Conservation (phyloP, 2,113 vertebrate species). For the Scolopax mira region DNA sequence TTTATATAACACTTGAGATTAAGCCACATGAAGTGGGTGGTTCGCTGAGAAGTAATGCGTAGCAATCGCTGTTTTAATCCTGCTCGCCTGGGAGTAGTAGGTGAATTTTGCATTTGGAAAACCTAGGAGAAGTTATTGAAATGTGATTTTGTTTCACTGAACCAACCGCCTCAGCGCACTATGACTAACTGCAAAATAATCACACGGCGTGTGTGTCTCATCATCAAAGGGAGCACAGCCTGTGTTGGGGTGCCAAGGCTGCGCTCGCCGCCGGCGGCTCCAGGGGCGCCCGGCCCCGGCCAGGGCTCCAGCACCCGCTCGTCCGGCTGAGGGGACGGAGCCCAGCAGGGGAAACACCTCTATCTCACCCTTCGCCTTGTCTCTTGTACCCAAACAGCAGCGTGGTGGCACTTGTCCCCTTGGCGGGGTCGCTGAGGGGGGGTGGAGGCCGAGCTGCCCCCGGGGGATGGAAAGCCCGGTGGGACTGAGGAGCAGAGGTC, state of each 20-base stretch:
- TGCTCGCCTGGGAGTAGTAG: background rate
- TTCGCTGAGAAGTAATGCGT: background rate
- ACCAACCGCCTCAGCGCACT: background rate
- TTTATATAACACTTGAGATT: background rate
- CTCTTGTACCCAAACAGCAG: accelerated
- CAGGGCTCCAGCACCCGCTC: background rate
- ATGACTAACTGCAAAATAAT: background rate
- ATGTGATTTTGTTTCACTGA: background rate
- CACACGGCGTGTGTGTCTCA: background rate
- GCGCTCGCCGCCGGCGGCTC: background rate
- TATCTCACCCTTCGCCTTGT: accelerated
- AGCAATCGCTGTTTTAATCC: background rate
- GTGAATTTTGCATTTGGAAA: background rate
- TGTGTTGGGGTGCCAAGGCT: background rate
- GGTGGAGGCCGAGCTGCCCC: background rate
- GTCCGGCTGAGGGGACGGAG: accelerated
- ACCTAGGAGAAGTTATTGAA: background rate
- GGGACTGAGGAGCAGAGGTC: background rate
- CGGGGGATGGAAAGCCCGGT: accelerated
- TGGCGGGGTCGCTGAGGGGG: accelerated
- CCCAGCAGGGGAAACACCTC: accelerated
- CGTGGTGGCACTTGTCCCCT: background rate
- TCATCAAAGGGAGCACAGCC: background rate
- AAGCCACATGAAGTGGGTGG: background rate
- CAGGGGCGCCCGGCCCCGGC: background rate